Base-by-base conservation (phyloP, 2,797 vertebrate genomes). In the Pseudochaenichthys georgianus region DNA sequence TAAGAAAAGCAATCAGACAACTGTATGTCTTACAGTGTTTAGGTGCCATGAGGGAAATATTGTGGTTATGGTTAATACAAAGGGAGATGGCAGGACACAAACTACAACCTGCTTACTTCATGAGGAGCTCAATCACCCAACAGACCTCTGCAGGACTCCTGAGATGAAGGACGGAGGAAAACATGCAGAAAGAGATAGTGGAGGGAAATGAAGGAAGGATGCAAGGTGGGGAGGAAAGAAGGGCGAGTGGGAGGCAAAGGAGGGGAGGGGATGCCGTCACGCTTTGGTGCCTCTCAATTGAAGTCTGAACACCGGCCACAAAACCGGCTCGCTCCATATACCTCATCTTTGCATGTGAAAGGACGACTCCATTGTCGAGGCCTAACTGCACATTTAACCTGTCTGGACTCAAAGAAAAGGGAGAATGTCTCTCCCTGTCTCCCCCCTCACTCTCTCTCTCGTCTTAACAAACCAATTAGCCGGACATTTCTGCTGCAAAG, bases 351-450 rank as follows among this genome's bases (percentile, higher is more conserved):
- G 91, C 93, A 94, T 94, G 90, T 92, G 93, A 95, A 95, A 92
- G 87, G 86, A 34, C 4, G 5, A 65, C 48, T 46, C 70, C 73
- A 91, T 95, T 95, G 93, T 95, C 68, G 13, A 0, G n/a, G 55
- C 63, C 81, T 89, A 93, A 93, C 94, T 92, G 91, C 93, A 95
- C 92, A 94, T 94, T 94, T 94, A 94, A 94, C 94, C 92, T 94
- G 94, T 94, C 93, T 94, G 93, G 86, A 87, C 76, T 82, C 86
- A 93, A 85, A 90, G 70, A 90, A 88, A 93, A 46, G 83, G 80
- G 81, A 71, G 28, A 57, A 82, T 81, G 75, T 87, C 76, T 71
- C 72, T 74, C 64, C 65, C 51, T 17, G 55, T 71, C 80, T 82
- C 85, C 71, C 80, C 63, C 70, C 78, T 82, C 85, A 68, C 80